Base-by-base conservation (phyloP, 1,140 invertebrate species). In the Eueides isabella region DNA sequence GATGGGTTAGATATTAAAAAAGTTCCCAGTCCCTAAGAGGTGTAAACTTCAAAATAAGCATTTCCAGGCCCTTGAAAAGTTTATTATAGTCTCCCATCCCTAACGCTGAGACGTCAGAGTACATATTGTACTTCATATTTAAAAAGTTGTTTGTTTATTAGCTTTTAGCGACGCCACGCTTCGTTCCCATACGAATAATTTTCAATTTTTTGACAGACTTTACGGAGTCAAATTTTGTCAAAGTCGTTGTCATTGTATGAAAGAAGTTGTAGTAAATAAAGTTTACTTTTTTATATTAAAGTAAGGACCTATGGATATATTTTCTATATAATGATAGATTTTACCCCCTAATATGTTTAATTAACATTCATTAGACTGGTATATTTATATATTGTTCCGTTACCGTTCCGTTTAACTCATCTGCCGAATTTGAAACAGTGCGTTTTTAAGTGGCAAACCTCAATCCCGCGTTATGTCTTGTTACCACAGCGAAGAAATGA, bases 1-100 rank as follows among this genome's bases (percentile, higher is more conserved):
- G 30, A 75, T 67, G 69, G 65, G 68, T 35, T 71, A 16, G 33
- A 67, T 71, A 71, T 63, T 75, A 75, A 75, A 75, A 75, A 75
- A 75, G 63, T 67, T 75, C 35, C 7, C 9, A 16, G 61, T 61
- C 69, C 31, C 48, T 67, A 62, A 68, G 63, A 41, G 33, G 41
- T 44, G 63, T 33, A 65, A 70, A 75, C 63, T 66, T 71, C 63
- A 67, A 75, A 75, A 71, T 44, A 75, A 71, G 63, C 33, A 75
- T 65, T 74, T 70, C 28, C 61, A 63, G 29, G 41, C 67, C 35
- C 33, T 69, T 75, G 19, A n/a, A 71, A 75, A 75, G 74, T 75
- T 75, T 75, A n/a, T 75, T 71, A 75, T 71, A 70, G 74, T 38
- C 63, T 28, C 4, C 19, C 5, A 26, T 61, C 48, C n/a, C 69